Conservation (phyloP, 2,797 vertebrate genomes). For the Paguma larvata region DNA sequence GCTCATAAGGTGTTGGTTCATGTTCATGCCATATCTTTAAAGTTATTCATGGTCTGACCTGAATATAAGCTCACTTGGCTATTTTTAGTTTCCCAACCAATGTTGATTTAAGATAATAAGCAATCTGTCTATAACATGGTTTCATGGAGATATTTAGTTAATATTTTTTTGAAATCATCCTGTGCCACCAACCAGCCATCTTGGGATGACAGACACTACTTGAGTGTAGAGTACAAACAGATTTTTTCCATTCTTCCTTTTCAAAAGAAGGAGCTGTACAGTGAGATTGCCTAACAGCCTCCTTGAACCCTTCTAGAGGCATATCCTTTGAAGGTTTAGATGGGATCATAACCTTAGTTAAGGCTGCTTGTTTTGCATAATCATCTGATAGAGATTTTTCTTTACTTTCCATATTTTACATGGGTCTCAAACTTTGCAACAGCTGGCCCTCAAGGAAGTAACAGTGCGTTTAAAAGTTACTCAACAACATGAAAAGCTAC, state of each 20-base stretch:
- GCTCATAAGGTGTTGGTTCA: background rate
- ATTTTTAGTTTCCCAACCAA: background rate
- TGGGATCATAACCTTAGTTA: background rate
- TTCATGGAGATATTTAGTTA: conserved; percentile 13
- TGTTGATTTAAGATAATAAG: background rate
- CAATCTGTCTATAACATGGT: background rate
- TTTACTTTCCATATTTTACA: background rate
- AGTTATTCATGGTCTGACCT: background rate
- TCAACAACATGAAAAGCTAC: too few relatives aligned
- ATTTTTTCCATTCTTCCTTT: background rate
- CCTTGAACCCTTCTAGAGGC: background rate
- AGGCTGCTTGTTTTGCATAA: background rate
- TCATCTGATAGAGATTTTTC: background rate
- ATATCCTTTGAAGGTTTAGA: background rate
- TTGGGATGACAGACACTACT: background rate
- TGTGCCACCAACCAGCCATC: background rate
- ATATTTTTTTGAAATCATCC: background rate
- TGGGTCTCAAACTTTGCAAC: background rate
- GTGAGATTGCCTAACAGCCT: background rate
- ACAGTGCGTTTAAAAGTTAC: background rate
- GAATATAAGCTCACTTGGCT: background rate
- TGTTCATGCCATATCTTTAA: background rate
- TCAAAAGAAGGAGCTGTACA: background rate
- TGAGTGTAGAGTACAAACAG: background rate
- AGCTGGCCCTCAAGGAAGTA: background rate